Evolutionary conservation across 2,888 invertebrate genomes (phyloP).

Genomic region (Scaptomyza parva): DNA sequence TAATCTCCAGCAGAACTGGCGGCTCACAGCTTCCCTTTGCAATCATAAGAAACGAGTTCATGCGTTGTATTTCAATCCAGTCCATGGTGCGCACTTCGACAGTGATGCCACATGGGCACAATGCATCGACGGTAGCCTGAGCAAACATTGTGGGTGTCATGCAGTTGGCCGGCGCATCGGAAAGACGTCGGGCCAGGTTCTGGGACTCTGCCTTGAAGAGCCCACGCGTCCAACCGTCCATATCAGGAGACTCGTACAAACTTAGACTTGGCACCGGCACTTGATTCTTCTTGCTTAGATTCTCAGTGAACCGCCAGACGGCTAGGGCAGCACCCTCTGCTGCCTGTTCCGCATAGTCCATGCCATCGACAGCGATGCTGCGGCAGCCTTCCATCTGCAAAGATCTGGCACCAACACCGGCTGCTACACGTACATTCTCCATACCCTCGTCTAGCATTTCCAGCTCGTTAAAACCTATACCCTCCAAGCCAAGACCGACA

Average conservation of each 20-base stretch:
- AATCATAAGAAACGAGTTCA: slow-evolving; percentile 86
- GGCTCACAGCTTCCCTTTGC: slow-evolving; percentile 86
- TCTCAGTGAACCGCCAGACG: slow-evolving; percentile 87
- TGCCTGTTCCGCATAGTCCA: slow-evolving; percentile 88
- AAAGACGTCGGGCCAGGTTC: slow-evolving; percentile 89
- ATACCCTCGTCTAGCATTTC: slow-evolving; percentile 89
- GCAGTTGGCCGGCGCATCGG: slow-evolving; percentile 90
- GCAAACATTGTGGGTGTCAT: slow-evolving; percentile 91
- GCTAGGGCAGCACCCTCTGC: slow-evolving; percentile 88
- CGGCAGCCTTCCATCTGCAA: slow-evolving; percentile 85
- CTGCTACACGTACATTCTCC: slow-evolving; percentile 89
- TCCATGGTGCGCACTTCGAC: slow-evolving; percentile 85
- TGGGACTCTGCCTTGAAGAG: slow-evolving; percentile 89
- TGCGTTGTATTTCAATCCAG: slow-evolving; percentile 87
- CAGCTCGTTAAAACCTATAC: slow-evolving; percentile 87
- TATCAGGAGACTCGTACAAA: slow-evolving; percentile 85
- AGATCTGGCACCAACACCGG: slow-evolving; percentile 86
- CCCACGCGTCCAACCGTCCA: slow-evolving; percentile 88
- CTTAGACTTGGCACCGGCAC: slow-evolving; percentile 85
- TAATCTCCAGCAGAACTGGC: slow-evolving; percentile 86
- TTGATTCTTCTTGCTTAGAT: slow-evolving; percentile 85
- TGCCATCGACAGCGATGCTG: slow-evolving; percentile 87
- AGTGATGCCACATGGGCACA: slow-evolving; percentile 87
- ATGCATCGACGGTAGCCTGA: slow-evolving; percentile 87
- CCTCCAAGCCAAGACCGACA: slow-evolving; percentile 88